Percentiles rank a stretch among this genome's conserved stretches.
phyloP scores from a whole-genome alignment of 2,888 invertebrate species.

The Ochropacha duplaris region DNA sequence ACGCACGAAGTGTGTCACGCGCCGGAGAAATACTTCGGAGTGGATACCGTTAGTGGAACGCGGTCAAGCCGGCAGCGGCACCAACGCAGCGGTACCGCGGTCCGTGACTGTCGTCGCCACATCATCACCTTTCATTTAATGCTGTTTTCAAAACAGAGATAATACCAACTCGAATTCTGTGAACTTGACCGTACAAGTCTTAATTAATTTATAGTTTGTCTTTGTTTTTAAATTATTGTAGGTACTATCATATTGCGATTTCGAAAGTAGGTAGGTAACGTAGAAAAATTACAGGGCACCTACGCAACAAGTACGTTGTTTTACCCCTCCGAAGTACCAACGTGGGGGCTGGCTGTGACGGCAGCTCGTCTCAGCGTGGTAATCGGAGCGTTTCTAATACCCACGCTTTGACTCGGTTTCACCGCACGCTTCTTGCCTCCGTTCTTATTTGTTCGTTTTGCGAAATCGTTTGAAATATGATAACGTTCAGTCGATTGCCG shows the following conservation, averaged over 20 bases:
- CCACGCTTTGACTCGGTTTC: conserved; percentile 81
- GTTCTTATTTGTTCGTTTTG: conserved; percentile 81
- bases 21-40: conserved; percentile 79
- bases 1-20: conserved; percentile 81
- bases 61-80: conserved; percentile 71
- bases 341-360: conserved; percentile 30
- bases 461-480: conserved; percentile 82
- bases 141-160: conserved; percentile 19
- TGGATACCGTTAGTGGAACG: conserved; percentile 81
- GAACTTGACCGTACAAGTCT: no score
- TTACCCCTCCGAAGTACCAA: conserved; percentile 10
- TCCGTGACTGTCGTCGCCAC: conserved; percentile 50
- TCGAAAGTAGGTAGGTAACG: neutral
- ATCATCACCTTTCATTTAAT: conserved; percentile 48
- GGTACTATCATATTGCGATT: neutral
- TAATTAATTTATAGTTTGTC: neutral
- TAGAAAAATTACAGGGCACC: neutral
- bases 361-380: conserved; percentile 64
- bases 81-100: conserved; percentile 53
- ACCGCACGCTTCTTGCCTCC: conserved; percentile 81
- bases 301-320: neutral
- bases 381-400: conserved; percentile 83
- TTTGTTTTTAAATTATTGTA: neutral
- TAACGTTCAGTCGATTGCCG: conserved; percentile 73
- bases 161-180: neutral